Percentiles rank a stretch among this genome's conserved stretches.
Conservation (phyloP, 1,140 invertebrate species). For the Lineus longissimus region DNA sequence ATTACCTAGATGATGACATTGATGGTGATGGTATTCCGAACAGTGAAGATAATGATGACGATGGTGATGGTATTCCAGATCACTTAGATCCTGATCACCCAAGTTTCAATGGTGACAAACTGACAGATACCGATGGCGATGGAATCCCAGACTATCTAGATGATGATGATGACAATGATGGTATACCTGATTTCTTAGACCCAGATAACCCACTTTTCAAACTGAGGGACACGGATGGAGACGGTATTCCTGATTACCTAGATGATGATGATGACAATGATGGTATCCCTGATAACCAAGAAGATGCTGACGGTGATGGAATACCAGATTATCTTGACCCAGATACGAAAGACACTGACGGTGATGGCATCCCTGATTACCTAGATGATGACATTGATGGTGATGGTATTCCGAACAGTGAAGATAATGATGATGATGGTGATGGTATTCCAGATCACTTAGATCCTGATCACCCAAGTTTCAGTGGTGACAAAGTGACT, state of each 20-base stretch:
- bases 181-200: conserved; percentile 36
- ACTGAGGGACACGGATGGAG: conserved; percentile 13
- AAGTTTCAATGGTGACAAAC: conserved; percentile 31
- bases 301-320: conserved; percentile 30
- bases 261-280: conserved; percentile 23
- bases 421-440: conserved; percentile 29
- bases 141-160: conserved; percentile 25
- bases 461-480: conserved; percentile 32
- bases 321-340: conserved; percentile 34
- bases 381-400: conserved; percentile 20
- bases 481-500: conserved; percentile 27
- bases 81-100: conserved; percentile 27
- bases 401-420: conserved; percentile 26
- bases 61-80: conserved; percentile 23
- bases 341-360: conserved; percentile 32
- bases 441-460: conserved; percentile 41
- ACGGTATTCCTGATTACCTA: conserved; percentile 18
- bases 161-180: conserved; percentile 15
- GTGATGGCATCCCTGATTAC: conserved; percentile 41
- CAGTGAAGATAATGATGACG: conserved; percentile 28
- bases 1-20: conserved; percentile 16
- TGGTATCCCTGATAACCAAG: conserved; percentile 23
- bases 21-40: conserved; percentile 42
- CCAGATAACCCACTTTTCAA: conserved; percentile 25
- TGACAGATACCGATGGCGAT: conserved; percentile 25